These are phyloP conservation scores for Egretta garzetta DNA, from an alignment of 2,113 vertebrate species.

Conservation along the genomic window DNA sequence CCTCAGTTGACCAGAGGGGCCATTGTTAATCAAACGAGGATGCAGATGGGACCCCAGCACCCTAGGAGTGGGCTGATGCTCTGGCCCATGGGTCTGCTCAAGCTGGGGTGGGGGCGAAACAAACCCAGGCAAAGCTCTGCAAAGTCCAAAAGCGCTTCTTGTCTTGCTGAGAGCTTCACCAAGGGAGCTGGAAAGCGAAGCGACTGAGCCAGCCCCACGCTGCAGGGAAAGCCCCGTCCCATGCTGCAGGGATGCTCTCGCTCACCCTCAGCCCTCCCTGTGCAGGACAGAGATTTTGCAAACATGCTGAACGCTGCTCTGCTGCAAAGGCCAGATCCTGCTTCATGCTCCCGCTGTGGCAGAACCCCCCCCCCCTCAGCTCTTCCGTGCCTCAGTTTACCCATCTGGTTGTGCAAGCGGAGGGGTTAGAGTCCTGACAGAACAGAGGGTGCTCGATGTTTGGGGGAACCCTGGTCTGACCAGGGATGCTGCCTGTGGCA, in stretches of 20 bases:
- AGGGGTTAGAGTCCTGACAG: neutral
- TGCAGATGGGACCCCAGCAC: fast-evolving
- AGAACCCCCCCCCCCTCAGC: fast-evolving
- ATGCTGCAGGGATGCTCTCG: fast-evolving
- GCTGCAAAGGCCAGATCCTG: neutral
- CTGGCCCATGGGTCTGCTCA: neutral
- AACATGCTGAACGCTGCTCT: fast-evolving
- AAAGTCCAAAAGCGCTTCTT: fast-evolving
- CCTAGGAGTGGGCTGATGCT: neutral
- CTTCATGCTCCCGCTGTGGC: fast-evolving
- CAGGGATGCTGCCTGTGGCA: neutral
- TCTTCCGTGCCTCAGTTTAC: neutral
- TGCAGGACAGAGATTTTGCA: fast-evolving
- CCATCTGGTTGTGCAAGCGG: neutral
- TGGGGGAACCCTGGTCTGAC: neutral
- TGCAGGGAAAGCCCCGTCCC: neutral
- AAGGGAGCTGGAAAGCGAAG: neutral
- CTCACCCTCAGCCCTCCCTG: neutral
- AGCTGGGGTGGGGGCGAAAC: fast-evolving
- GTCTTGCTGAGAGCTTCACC: neutral
- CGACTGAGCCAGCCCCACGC: fast-evolving
- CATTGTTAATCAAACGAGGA: neutral
- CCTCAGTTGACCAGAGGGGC: neutral
- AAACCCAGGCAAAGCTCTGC: fast-evolving
- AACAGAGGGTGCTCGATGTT: fast-evolving